Percentiles rank a stretch among this genome's conserved stretches.
These are phyloP conservation scores for Setophaga kirtlandii DNA, from an alignment of 2,113 vertebrate genomes.

Conservation along the genomic window DNA sequence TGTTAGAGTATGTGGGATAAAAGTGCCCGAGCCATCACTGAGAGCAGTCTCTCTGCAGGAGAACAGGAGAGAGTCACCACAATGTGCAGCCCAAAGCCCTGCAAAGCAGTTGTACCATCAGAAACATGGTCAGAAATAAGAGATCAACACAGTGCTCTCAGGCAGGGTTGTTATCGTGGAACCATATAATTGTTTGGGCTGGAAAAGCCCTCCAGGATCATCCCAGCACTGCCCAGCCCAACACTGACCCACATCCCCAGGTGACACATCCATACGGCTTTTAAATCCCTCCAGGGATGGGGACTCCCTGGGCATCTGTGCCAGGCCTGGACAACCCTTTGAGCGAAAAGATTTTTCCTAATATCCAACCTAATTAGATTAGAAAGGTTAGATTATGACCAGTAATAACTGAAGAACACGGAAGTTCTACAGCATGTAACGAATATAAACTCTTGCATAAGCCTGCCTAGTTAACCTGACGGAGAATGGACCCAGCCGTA, in stretches of 20 bases:
- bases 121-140: not conserved
- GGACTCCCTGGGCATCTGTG: not conserved
- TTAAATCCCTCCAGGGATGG: too few relatives aligned
- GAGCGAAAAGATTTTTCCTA: not conserved
- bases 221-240: not conserved
- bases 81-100: fast-evolving
- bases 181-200: too few relatives aligned
- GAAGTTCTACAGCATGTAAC: not conserved
- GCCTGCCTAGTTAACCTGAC: not conserved
- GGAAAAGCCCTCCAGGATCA: not conserved
- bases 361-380: not conserved
- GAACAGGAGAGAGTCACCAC: fast-evolving
- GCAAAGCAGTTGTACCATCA: not conserved
- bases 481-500: slow-evolving; percentile 13
- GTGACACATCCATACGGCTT: fast-evolving
- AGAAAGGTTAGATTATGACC: not conserved
- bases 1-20: fast-evolving
- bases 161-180: not conserved
- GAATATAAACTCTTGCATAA: not conserved
- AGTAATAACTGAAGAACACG: fast-evolving
- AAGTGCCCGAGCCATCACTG: fast-evolving
- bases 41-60: not conserved
- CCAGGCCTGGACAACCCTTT: not conserved
- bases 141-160: not conserved
- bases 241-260: fast-evolving